Percentiles rank a stretch among this genome's conserved stretches.
These are phyloP conservation scores for Bombycilla garrulus DNA, from an alignment of 2,113 vertebrate species.

Conservation along the genomic window DNA sequence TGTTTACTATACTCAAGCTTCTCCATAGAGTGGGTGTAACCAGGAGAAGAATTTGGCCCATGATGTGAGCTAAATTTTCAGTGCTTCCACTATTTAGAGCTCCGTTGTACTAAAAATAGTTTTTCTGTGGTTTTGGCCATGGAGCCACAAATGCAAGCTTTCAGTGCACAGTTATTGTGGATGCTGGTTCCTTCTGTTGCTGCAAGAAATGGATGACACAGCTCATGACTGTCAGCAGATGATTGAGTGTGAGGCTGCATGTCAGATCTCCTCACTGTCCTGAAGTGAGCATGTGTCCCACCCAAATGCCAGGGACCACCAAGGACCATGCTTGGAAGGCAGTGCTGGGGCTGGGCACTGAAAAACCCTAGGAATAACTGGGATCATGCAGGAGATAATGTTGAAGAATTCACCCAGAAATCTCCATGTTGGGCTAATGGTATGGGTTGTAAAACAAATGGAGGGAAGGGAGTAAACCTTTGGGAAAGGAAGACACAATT, in stretches of 20 bases:
- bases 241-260: background rate
- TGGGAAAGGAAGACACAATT: background rate
- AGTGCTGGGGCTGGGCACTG: background rate
- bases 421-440: background rate
- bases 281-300: background rate
- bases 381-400: fast-evolving
- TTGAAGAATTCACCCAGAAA: background rate
- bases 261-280: background rate
- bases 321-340: background rate
- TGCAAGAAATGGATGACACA: slow-evolving; percentile 30
- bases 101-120: slow-evolving; percentile 40
- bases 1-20: slow-evolving; percentile 12
- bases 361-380: background rate
- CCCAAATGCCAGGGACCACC: background rate
- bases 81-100: slow-evolving; percentile 61
- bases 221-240: background rate
- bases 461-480: background rate
- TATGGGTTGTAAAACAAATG: background rate
- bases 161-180: slow-evolving; percentile 43
- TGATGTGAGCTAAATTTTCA: slow-evolving; percentile 51
- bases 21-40: slow-evolving; percentile 55
- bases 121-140: slow-evolving; percentile 61
- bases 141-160: slow-evolving; percentile 54
- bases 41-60: slow-evolving; percentile 55
- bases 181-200: slow-evolving; percentile 12